Conservation (phyloP, 1,140 invertebrate genomes). For the Carposina sasakii region DNA sequence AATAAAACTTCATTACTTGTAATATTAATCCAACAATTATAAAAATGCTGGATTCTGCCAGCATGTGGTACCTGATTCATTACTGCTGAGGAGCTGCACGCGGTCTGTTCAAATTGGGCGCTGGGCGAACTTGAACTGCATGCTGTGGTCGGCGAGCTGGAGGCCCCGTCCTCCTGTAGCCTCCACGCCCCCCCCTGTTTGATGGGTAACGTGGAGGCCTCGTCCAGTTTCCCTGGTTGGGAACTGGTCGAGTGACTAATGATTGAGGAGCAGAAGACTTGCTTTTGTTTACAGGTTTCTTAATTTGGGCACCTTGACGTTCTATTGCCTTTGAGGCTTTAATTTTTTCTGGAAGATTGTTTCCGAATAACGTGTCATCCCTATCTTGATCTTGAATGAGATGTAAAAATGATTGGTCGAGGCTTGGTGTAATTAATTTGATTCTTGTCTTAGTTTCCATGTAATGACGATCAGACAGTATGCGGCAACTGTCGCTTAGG, state of each 20-base stretch:
- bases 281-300: neutral
- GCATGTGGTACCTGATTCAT: too few species aligned
- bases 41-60: too few species aligned
- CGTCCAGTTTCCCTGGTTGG: constrained; percentile 6
- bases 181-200: constrained; percentile 4
- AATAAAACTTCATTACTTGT: too few species aligned
- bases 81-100: too few species aligned
- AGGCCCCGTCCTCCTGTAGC: neutral
- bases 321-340: constrained; percentile 8
- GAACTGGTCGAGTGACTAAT: neutral
- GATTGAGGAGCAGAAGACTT: neutral
- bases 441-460: neutral
- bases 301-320: constrained; percentile 6
- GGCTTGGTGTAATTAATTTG: constrained; percentile 1
- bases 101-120: too few species aligned
- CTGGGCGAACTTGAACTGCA: too few species aligned
- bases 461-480: neutral
- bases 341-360: constrained; percentile 5
- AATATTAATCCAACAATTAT: too few species aligned
- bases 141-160: too few species aligned
- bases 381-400: constrained; percentile 6
- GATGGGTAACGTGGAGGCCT: neutral
- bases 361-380: constrained; percentile 6
- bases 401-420: constrained; percentile 5
- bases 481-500: constrained; percentile 2